phyloP scores from a whole-genome alignment of 2,113 vertebrate genomes.

The Meles meles region DNA sequence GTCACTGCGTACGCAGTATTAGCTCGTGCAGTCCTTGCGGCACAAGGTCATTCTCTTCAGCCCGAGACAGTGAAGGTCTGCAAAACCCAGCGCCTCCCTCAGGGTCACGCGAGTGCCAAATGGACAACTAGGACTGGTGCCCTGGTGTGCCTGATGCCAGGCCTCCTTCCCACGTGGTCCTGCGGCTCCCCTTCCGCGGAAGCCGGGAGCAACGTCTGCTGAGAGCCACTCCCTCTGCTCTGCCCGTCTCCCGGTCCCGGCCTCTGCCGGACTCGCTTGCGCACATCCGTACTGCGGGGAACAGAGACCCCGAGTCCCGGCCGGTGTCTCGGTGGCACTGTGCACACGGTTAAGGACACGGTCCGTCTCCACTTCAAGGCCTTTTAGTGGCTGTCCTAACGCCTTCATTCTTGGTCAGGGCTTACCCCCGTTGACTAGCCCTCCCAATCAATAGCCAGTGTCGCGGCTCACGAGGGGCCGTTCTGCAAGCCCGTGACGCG shows the following conservation, averaged over 20 bases:
- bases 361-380: background rate
- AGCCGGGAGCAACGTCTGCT: background rate
- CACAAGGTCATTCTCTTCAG: background rate
- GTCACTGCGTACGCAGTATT: background rate
- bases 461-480: background rate
- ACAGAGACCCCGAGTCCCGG: background rate
- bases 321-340: background rate
- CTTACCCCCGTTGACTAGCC: background rate
- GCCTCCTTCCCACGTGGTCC: background rate
- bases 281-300: accelerated
- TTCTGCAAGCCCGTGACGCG: background rate
- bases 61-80: background rate
- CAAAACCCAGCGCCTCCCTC: background rate
- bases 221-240: background rate
- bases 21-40: background rate
- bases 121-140: too few species aligned
- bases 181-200: background rate
- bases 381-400: background rate
- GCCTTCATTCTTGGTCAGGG: background rate
- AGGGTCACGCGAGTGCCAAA: background rate
- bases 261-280: accelerated
- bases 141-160: background rate
- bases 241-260: background rate
- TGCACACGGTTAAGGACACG: background rate
- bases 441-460: background rate